Conservation (phyloP, 2,888 invertebrate genomes). For the Agrochola litura region DNA sequence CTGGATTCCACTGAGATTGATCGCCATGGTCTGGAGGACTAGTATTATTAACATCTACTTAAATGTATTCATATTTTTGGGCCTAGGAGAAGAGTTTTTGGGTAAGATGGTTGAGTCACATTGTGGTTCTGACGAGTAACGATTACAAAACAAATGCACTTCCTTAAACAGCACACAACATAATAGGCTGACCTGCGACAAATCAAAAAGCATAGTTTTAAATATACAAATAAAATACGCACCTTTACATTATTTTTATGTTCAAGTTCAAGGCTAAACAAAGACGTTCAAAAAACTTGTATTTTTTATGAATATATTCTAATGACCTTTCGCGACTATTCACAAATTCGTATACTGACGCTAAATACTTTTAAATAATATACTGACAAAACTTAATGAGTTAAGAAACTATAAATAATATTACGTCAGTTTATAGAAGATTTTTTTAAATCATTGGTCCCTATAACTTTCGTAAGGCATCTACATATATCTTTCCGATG, state of each 20-base stretch:
- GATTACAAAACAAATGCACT: too few relatives aligned
- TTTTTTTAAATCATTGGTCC: background rate
- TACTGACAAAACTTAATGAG: constrained; percentile 15
- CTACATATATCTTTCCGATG: too few relatives aligned
- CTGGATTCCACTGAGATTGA: too few relatives aligned
- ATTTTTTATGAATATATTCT: constrained; percentile 38
- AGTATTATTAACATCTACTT: too few relatives aligned
- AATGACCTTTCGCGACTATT: constrained; percentile 43
- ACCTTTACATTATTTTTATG: constrained; percentile 42
- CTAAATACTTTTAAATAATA: constrained; percentile 50
- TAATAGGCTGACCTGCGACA: too few relatives aligned
- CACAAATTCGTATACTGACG: constrained; percentile 38
- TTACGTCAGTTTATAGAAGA: background rate
- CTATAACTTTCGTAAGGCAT: too few relatives aligned
- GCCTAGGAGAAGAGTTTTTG: too few relatives aligned
- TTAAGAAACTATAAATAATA: constrained; percentile 27
- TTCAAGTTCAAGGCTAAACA: constrained; percentile 54
- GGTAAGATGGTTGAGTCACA: background rate
- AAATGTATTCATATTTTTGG: background rate
- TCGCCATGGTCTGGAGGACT: too few relatives aligned
- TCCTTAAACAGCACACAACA: too few relatives aligned
- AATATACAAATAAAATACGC: too few relatives aligned
- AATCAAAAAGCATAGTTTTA: too few relatives aligned
- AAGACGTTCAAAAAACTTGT: constrained; percentile 29
- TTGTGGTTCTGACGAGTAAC: background rate